Conservation (phyloP, 1,140 invertebrate genomes). For the Eubasilissa regina region DNA sequence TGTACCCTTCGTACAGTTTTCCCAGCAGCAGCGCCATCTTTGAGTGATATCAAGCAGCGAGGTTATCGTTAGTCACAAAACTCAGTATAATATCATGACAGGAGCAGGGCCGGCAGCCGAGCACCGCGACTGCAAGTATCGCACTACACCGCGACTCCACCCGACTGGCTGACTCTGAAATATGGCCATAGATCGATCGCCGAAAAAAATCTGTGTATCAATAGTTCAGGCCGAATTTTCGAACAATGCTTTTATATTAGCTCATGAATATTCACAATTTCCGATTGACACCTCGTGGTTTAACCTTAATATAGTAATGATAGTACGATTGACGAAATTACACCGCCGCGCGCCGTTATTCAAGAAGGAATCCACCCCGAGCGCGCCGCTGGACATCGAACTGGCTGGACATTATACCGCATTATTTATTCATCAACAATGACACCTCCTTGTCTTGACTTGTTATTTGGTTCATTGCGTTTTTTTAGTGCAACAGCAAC, state of each 20-base stretch:
- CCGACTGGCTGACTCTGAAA: not conserved
- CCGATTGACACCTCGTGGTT: slow-evolving; percentile 14
- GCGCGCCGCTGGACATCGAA: too few species aligned
- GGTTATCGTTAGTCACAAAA: too few species aligned
- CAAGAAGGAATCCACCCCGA: too few species aligned
- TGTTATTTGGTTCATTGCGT: too few species aligned
- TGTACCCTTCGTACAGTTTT: slow-evolving; percentile 59
- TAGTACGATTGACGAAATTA: too few species aligned
- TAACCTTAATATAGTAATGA: too few species aligned
- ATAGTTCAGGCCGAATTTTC: not conserved
- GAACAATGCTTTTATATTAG: not conserved
- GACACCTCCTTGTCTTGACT: too few species aligned
- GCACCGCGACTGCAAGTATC: not conserved
- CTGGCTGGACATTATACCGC: too few species aligned
- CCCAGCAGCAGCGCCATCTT: slow-evolving; percentile 62
- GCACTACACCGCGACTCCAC: not conserved
- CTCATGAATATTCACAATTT: slow-evolving; percentile 49
- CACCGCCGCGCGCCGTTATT: too few species aligned
- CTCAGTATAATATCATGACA: not conserved
- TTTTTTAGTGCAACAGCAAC: too few species aligned
- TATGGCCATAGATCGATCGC: not conserved
- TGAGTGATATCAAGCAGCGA: not conserved
- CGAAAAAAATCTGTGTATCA: slow-evolving; percentile 5
- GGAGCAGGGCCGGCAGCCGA: not conserved
- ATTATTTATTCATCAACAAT: too few species aligned